These are phyloP conservation scores for Argya squamiceps DNA, from an alignment of 2,797 vertebrate species.

Conservation along the genomic window DNA sequence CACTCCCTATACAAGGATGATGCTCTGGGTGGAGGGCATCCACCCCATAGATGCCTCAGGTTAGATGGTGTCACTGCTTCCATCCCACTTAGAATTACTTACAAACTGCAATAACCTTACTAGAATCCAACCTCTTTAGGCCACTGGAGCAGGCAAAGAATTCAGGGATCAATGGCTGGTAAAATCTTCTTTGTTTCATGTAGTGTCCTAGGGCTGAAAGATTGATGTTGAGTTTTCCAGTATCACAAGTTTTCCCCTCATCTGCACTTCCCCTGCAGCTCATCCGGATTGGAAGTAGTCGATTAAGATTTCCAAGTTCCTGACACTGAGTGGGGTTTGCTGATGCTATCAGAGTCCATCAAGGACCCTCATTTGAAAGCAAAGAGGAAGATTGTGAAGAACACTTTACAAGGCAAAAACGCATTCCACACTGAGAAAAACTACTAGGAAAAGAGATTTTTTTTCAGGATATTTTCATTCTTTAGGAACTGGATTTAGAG, in stretches of 20 bases:
- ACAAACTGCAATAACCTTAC: background rate
- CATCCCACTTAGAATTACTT: background rate
- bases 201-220: background rate
- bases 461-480: background rate
- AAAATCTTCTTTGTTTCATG: background rate
- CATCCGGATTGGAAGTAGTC: rapidly evolving
- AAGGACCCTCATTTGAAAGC: background rate
- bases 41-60: background rate
- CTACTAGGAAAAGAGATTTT: background rate
- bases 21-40: background rate
- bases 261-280: background rate
- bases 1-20: background rate
- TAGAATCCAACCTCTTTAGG: background rate
- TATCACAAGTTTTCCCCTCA: rapidly evolving
- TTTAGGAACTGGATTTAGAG: background rate
- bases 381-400: background rate
- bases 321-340: background rate
- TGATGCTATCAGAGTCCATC: background rate
- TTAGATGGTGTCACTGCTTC: background rate
- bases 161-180: background rate
- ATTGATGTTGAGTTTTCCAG: background rate
- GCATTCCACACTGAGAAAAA: background rate
- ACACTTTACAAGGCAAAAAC: background rate
- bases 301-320: rapidly evolving
- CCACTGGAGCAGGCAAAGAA: background rate